These are phyloP conservation scores for Hepsetus odoe DNA, from an alignment of 2,113 vertebrate species.

Conservation along the genomic window DNA sequence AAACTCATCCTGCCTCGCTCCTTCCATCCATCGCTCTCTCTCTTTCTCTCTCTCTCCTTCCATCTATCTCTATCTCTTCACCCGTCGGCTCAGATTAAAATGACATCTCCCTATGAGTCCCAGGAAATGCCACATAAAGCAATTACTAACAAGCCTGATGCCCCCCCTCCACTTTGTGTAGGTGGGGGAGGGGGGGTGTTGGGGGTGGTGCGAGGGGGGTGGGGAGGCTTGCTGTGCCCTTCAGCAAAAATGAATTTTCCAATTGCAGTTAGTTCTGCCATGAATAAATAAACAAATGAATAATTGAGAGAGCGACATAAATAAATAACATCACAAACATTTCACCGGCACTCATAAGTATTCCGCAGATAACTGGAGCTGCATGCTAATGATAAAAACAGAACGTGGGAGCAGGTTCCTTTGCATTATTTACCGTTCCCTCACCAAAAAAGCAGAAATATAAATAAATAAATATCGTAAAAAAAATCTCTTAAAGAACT, in stretches of 20 bases:
- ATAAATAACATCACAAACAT: slow-evolving; percentile 87
- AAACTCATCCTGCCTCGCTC: slow-evolving; percentile 39
- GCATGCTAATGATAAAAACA: slow-evolving; percentile 81
- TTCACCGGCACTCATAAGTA: slow-evolving; percentile 78
- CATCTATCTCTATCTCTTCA: slow-evolving; percentile 49
- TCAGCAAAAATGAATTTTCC: slow-evolving; percentile 84
- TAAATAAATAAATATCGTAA: slow-evolving; percentile 56
- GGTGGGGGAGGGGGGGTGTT: neutral
- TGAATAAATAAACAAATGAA: slow-evolving; percentile 88
- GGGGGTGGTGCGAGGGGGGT: neutral
- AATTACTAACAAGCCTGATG: slow-evolving; percentile 75
- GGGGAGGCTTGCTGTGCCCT: slow-evolving; percentile 73
- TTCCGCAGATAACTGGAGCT: slow-evolving; percentile 74
- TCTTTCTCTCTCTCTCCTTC: slow-evolving; percentile 25
- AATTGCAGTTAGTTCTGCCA: slow-evolving; percentile 81
- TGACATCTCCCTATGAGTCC: slow-evolving; percentile 67
- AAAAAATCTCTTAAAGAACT: slow-evolving; percentile 71
- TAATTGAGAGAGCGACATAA: slow-evolving; percentile 84
- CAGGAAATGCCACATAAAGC: slow-evolving; percentile 72
- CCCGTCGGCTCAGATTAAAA: slow-evolving; percentile 68
- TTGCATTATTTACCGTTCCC: slow-evolving; percentile 73
- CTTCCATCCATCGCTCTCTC: slow-evolving; percentile 37
- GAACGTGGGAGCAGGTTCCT: slow-evolving; percentile 67
- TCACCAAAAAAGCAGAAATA: neutral
- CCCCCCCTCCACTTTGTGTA: slow-evolving; percentile 63